phyloP scores from a whole-genome alignment of 2,797 vertebrate species.

The Pipistrellus pipistrellus region DNA sequence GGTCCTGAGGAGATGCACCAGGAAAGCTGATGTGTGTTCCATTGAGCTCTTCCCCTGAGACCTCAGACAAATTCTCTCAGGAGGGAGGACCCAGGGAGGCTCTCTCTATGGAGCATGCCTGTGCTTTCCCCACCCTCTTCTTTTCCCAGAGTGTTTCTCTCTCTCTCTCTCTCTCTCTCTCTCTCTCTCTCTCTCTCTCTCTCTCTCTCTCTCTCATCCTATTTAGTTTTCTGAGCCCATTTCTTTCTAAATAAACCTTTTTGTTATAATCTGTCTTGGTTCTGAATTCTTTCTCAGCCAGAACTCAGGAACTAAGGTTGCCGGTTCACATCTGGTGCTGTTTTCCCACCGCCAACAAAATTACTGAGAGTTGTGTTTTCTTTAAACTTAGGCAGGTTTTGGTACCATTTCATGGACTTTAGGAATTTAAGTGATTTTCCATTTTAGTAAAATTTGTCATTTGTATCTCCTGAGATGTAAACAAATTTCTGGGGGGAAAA shows the following conservation, averaged over 20 bases:
- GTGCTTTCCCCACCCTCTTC: background rate
- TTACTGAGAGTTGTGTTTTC: background rate
- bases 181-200: background rate
- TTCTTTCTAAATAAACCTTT: background rate
- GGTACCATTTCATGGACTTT: background rate
- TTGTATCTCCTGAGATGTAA: background rate
- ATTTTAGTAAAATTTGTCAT: conserved; percentile 5
- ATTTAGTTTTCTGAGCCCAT: background rate
- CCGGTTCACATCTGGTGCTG: background rate
- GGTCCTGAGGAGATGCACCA: background rate
- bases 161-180: no score
- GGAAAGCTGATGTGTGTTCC: background rate
- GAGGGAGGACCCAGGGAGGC: background rate
- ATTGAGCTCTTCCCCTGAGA: background rate
- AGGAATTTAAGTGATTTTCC: background rate
- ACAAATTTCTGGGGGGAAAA: background rate
- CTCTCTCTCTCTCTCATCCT: background rate
- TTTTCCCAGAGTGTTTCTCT: background rate
- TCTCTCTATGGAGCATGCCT: background rate
- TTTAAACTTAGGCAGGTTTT: background rate
- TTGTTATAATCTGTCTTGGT: background rate
- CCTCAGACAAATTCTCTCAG: background rate
- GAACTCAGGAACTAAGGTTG: background rate
- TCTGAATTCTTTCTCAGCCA: background rate
- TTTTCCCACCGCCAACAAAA: background rate